Conservation (phyloP, 2,113 vertebrate species). For the Trematocara nigrifrons region DNA sequence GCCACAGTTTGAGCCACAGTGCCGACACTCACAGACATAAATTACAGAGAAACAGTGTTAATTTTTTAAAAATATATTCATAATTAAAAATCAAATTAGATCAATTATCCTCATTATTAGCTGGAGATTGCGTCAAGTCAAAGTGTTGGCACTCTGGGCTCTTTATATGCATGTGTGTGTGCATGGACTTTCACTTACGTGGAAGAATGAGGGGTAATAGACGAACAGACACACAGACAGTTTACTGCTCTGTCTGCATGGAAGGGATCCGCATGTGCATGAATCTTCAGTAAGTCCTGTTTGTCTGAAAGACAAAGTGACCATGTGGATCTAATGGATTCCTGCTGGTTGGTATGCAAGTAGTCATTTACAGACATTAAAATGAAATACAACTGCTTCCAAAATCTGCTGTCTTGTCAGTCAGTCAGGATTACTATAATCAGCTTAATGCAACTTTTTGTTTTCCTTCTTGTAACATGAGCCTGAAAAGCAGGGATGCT, state of each 20-base stretch:
- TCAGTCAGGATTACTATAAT: slow-evolving; percentile 22
- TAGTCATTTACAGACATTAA: slow-evolving; percentile 11
- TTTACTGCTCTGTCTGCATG: slow-evolving; percentile 38
- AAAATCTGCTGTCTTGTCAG: slow-evolving; percentile 4
- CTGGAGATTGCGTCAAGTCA: not conserved
- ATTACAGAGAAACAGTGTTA: not conserved
- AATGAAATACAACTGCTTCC: not conserved
- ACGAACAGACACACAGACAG: not conserved
- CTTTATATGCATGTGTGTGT: slow-evolving; percentile 15
- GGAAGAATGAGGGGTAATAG: not conserved
- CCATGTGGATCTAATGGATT: slow-evolving; percentile 63
- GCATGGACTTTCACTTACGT: not conserved
- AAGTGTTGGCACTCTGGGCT: slow-evolving; percentile 11
- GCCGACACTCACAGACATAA: not conserved
- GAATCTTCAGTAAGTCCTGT: slow-evolving; percentile 59
- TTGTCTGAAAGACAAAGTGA: slow-evolving; percentile 63
- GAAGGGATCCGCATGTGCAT: slow-evolving; percentile 60
- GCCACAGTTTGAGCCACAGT: not conserved
- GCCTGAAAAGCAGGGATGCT: not conserved
- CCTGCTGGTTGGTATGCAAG: slow-evolving; percentile 74
- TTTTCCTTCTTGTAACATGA: not conserved
- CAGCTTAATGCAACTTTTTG: not conserved
- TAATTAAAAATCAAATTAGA: not conserved
- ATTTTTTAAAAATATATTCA: not conserved
- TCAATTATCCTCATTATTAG: not conserved